phyloP scores from a whole-genome alignment of 1,140 invertebrate species.

The Rhopalosiphum padi region DNA sequence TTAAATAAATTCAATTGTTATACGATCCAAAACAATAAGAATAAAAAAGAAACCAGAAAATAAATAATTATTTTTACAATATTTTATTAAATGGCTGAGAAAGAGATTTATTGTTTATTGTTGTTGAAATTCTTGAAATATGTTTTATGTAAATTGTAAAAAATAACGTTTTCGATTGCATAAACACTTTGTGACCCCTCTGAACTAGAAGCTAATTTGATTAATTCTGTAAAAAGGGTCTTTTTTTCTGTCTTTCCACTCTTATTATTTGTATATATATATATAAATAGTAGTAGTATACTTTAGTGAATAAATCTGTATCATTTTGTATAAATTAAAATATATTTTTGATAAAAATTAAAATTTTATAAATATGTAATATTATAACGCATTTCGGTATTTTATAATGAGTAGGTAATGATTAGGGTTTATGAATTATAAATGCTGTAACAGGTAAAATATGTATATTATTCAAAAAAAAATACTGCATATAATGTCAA shows the following conservation, averaged over 20 bases:
- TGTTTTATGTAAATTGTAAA: conserved; percentile 39
- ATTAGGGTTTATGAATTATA: no score
- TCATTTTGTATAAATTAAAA: not conserved
- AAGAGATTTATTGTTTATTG: conserved; percentile 35
- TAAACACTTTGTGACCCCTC: conserved; percentile 32
- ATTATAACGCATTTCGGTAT: not conserved
- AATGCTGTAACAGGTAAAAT: not conserved
- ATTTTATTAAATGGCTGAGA: not conserved
- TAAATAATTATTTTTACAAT: conserved; percentile 2
- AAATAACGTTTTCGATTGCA: conserved; percentile 48
- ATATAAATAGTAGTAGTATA: not conserved
- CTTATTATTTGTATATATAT: not conserved
- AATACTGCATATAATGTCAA: not conserved
- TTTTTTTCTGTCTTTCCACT: not conserved
- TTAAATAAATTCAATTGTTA: conserved; percentile 13
- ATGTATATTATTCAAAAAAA: no score
- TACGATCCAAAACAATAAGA: not conserved
- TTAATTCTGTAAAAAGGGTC: conserved; percentile 38
- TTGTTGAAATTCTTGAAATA: conserved; percentile 37
- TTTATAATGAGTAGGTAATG: not conserved
- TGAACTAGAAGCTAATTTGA: conserved; percentile 31
- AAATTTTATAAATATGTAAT: not conserved
- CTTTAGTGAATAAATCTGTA: conserved; percentile 22
- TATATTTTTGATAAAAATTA: not conserved
- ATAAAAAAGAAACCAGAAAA: not conserved